Conservation (phyloP, 2,888 invertebrate genomes). For the Spisula solida region DNA sequence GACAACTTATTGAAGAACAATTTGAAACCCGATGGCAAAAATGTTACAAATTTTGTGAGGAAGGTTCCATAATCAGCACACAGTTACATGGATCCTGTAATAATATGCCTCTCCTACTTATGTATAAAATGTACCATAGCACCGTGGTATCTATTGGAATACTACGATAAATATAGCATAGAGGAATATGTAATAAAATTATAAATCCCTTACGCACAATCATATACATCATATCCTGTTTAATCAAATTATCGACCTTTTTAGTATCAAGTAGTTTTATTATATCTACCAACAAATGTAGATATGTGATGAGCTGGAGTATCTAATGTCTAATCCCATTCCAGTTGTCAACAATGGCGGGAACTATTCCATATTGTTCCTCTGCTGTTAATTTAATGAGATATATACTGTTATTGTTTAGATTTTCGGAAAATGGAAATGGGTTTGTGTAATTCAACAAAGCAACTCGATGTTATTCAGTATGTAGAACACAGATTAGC, state of each 20-base stretch:
- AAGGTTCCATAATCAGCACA: too few relatives aligned
- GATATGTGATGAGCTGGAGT: background rate
- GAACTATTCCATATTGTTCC: background rate
- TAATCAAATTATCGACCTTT: conserved; percentile 14
- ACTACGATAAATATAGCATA: background rate
- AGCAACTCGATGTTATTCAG: background rate
- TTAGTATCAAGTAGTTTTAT: background rate
- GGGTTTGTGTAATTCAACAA: background rate
- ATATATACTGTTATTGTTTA: background rate
- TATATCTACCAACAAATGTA: background rate
- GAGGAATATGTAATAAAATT: background rate
- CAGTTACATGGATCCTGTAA: too few relatives aligned
- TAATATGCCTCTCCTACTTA: background rate
- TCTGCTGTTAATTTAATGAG: background rate
- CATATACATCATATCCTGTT: background rate
- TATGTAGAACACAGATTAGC: background rate
- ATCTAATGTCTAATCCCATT: background rate
- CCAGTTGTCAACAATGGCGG: background rate
- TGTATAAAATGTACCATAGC: background rate
- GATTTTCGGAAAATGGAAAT: background rate
- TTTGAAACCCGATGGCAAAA: too few relatives aligned
- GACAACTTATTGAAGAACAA: too few relatives aligned
- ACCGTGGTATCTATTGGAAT: background rate
- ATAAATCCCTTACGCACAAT: background rate
- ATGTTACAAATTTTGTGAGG: too few relatives aligned